These are phyloP conservation scores for Pavo muticus DNA, from an alignment of 2,113 vertebrate species.

Conservation along the genomic window DNA sequence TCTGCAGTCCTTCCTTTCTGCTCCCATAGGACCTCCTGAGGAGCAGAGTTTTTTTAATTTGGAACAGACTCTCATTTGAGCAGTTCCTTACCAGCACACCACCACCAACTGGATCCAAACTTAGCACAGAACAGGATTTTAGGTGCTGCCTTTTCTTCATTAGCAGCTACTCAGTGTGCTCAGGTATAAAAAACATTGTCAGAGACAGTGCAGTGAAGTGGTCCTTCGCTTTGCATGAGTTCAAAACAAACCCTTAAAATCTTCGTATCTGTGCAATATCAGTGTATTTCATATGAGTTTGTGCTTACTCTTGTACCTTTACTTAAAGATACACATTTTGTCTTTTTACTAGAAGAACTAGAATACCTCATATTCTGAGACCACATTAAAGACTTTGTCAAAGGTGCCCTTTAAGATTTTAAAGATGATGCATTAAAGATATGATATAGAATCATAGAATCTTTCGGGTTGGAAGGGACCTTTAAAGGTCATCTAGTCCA, in stretches of 20 bases:
- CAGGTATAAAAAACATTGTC: not conserved
- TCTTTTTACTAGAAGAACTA: not conserved
- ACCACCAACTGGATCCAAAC: slow-evolving; percentile 45
- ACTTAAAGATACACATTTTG: not conserved
- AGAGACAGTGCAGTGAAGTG: not conserved
- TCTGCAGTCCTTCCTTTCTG: slow-evolving; percentile 48
- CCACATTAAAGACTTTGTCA: not conserved
- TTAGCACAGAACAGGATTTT: slow-evolving; percentile 56
- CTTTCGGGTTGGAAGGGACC: no score
- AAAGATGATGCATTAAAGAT: not conserved
- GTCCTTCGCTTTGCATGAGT: not conserved
- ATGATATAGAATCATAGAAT: not conserved
- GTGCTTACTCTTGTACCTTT: not conserved
- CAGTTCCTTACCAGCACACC: slow-evolving; percentile 57
- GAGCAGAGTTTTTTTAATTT: slow-evolving; percentile 76
- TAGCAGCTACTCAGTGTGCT: not conserved
- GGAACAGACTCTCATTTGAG: slow-evolving; percentile 72
- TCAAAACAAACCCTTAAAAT: not conserved
- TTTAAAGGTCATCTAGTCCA: no score
- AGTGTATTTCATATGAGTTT: not conserved
- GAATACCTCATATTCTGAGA: not conserved
- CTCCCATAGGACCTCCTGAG: slow-evolving; percentile 62
- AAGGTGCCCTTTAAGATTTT: not conserved
- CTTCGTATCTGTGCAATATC: not conserved
- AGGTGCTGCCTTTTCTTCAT: not conserved